Evolutionary conservation across 2,888 invertebrate species (phyloP), one percentile per base, ranked within the genome.

Genomic region (Polydrusus cervinus): DNA sequence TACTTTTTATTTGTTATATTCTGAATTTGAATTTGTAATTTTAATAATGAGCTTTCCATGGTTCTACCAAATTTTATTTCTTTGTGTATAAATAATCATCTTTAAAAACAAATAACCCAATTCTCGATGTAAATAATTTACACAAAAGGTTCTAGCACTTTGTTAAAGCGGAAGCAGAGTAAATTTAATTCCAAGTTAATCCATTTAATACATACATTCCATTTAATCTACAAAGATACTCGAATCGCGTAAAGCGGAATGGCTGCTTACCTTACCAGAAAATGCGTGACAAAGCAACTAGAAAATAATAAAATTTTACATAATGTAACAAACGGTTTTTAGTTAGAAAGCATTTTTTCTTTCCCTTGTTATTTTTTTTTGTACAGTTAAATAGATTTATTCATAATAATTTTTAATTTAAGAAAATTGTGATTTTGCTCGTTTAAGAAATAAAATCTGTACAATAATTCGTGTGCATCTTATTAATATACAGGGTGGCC

Each of bases 171-270:
- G 34, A 55, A 55, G 30, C 30, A 55, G 30, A 34, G 55, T 55
- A 55, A 55, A 55, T 55, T 55, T 55, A 55, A 55, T 55, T 55
- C 55, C 55, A 55, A 55, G 55, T 55, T 55, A 55, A 55, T 55
- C 34, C 34, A 55, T 34, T 55, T 55, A 30, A 55, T 34, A 55
- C 55, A 55, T 55, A 55, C 34, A 34, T 55, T 55, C 55, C 55
- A 55, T 55, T 30, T 34, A 55, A 55, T 55, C 55, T 55, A n/a
- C 34, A 34, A 14, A 34, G 55, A 55, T 55, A 34, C 55, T 8
- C 14, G 55, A 55, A 55, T 55, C 55, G 55, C 30, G n/a, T 14
- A 30, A 14, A 55, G 34, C 9, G 14, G 13, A 55, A 34, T 55
- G 14, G 34, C 14, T 55, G 55, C 55, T 34, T 34, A 55, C 55